A percentile compares a stretch with the other conserved stretches of the same genome.
Evolutionary conservation across 2,888 invertebrate species (phyloP).

Genomic region (Quadroppia sp.): DNA sequence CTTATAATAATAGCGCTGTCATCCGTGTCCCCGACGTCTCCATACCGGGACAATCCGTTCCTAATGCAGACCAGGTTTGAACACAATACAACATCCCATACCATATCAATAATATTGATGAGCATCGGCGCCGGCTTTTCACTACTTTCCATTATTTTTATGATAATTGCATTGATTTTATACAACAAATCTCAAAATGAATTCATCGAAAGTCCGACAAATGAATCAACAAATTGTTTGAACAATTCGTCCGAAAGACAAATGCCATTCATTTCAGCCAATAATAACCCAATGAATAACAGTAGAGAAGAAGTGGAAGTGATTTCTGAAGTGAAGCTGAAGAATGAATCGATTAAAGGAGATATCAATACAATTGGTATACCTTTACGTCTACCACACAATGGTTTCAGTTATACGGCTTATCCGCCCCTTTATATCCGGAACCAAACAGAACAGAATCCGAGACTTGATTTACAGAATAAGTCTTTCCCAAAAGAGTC

Average conservation of each 20-base stretch:
- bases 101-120: conserved; percentile 19
- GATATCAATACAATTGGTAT: conserved; percentile 40
- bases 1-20: neutral
- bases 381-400: conserved; percentile 31
- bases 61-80: neutral
- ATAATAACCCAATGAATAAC: neutral
- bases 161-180: conserved; percentile 5
- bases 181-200: neutral
- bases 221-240: neutral
- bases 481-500: conserved; percentile 21
- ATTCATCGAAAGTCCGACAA: neutral
- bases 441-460: no score
- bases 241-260: neutral
- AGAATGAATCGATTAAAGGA: neutral
- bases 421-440: conserved; percentile 27
- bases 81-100: neutral
- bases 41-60: conserved; percentile 14
- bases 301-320: neutral
- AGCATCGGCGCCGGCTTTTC: conserved; percentile 2
- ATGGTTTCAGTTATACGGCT: conserved; percentile 40
- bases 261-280: neutral
- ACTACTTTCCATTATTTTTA: conserved; percentile 11
- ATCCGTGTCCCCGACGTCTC: conserved; percentile 20
- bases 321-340: neutral
- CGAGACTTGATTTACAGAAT: neutral